phyloP scores from a whole-genome alignment of 2,797 vertebrate species.

The Mycteria americana region DNA sequence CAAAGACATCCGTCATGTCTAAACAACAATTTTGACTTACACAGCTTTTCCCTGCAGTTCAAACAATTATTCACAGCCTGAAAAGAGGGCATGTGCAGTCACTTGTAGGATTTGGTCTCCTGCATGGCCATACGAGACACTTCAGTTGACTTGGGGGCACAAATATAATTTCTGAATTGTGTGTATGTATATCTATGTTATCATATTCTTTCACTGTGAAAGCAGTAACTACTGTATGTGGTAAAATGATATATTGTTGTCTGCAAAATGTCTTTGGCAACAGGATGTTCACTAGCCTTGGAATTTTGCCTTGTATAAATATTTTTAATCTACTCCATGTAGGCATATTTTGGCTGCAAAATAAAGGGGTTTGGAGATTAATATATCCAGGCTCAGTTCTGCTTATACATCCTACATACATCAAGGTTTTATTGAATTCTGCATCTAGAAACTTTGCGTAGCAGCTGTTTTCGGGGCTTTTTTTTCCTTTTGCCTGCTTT shows the following conservation, averaged over 20 bases:
- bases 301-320: slow-evolving; percentile 72
- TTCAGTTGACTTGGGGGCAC: slow-evolving; percentile 27
- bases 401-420: slow-evolving; percentile 65
- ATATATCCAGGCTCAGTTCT: slow-evolving; percentile 66
- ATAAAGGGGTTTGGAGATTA: slow-evolving; percentile 65
- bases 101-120: not conserved
- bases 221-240: slow-evolving; percentile 67
- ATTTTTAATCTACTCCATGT: slow-evolving; percentile 72
- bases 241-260: slow-evolving; percentile 71
- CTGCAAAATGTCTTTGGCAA: slow-evolving; percentile 66
- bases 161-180: slow-evolving; percentile 36
- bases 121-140: not conserved
- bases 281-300: slow-evolving; percentile 70
- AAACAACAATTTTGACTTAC: not conserved
- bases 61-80: not conserved
- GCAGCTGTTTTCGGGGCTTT: slow-evolving; percentile 26
- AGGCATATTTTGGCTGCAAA: slow-evolving; percentile 72
- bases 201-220: slow-evolving; percentile 45
- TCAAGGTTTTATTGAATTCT: slow-evolving; percentile 70
- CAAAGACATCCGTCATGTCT: not conserved
- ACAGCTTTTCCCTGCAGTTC: not conserved
- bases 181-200: slow-evolving; percentile 29
- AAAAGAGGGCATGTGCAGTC: not conserved
- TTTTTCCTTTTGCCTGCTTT: not conserved
- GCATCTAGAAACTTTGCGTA: slow-evolving; percentile 50